These are phyloP conservation scores for Thalassaphorura encarpata DNA, from an alignment of 1,140 invertebrate genomes.

Conservation along the genomic window DNA sequence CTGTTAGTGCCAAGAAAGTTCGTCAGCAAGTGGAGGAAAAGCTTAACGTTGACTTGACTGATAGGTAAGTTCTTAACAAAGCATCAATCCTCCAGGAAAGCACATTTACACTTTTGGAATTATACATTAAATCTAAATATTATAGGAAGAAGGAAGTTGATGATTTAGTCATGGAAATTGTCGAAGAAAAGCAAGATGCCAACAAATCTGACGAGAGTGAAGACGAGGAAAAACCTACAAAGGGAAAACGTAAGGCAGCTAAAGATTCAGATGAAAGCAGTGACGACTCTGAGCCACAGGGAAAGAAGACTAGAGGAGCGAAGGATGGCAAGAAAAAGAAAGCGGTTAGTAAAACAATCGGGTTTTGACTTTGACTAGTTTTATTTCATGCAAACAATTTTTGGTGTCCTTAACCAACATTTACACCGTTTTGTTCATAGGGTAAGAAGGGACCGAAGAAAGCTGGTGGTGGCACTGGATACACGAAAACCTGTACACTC, in stretches of 20 bases:
- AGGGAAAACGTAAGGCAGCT: conserved; percentile 38
- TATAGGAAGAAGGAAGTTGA: conserved; percentile 71
- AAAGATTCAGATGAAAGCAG: background rate
- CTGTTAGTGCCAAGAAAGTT: conserved; percentile 81
- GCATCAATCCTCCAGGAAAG: background rate
- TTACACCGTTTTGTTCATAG: background rate
- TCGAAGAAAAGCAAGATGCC: conserved; percentile 51
- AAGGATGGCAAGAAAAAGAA: background rate
- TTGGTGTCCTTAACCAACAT: background rate
- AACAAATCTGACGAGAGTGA: conserved; percentile 49
- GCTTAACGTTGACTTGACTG: conserved; percentile 60
- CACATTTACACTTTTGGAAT: background rate
- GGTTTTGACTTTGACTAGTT: background rate
- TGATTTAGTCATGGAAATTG: conserved; percentile 65
- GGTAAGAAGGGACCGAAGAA: conserved; percentile 33
- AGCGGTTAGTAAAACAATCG: background rate
- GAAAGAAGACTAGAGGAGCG: conserved; percentile 1
- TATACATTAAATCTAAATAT: background rate
- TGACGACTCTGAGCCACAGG: conserved; percentile 5
- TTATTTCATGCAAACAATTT: too few relatives aligned
- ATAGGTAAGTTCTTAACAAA: conserved; percentile 40
- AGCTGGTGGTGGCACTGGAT: conserved; percentile 51
- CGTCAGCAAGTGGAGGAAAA: conserved; percentile 73
- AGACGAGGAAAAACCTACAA: conserved; percentile 31
- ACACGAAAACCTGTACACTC: conserved; percentile 69